Base-by-base conservation (phyloP, 2,797 vertebrate species). In the Eulemur albifrons region DNA sequence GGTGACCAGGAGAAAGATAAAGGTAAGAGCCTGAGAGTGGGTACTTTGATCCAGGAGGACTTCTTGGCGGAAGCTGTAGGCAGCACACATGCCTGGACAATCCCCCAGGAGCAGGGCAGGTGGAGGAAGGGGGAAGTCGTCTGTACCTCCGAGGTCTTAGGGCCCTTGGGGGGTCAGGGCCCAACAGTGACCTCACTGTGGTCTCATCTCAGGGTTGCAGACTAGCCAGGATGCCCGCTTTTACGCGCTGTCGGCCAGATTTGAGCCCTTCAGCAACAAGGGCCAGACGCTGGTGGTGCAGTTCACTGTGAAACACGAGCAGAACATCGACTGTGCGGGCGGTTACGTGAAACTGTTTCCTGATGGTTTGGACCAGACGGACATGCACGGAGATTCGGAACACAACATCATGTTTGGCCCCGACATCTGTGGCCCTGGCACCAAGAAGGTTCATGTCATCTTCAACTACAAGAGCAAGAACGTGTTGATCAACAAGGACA, bases 381-480 rank as follows among this genome's bases (percentile, higher is more conserved):
- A 98, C 5, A 99, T 99, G 99, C 99, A 99, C 0, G 99, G 99
- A 1, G 99, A 99, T 3, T 99, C 99, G 0, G 98, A 99, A 76
- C 99, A 38, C 97, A 99, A 38, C 97, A 99, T 99, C 98, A 98
- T 99, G 99, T 99, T 99, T 0, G 99, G 99, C 20, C 99, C 99
- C 0, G 99, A 99, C 35, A 99, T 99, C 96, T 99, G 99, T 40
- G 99, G 99, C 83, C 99, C 99, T 15, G 99, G 99, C 96, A 99
- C 99, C 93, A 99, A 99, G 98, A 99, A 99, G 97, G 99, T 99
- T 4, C 99, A 99, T 0, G 99, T 99, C 23, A 99, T 99, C 97
- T 99, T 99, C 96, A 99, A 99, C 96, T 99, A 99, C 98, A 99
- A 99, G 90, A 99, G 99, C 86, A 99, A 99, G 97, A 99, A 99